These are phyloP conservation scores for Epizoanthus rinbou DNA, from an alignment of 92 coral and sea anemone species.

Conservation along the genomic window DNA sequence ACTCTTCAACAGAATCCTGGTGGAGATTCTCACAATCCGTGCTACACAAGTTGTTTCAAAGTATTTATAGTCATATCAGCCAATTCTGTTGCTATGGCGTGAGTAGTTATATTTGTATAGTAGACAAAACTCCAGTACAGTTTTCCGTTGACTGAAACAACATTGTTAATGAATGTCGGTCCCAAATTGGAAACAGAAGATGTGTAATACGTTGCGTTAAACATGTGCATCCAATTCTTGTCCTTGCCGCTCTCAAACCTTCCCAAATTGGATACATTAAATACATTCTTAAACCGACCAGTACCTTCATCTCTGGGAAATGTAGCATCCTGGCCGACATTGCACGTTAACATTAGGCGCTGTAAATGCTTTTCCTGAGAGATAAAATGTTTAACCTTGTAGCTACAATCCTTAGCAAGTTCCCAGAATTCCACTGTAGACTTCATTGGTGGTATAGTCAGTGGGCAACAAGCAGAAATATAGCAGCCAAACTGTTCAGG, in stretches of 20 bases:
- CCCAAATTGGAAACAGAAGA: neutral
- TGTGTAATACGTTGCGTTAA: neutral
- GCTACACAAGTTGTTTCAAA: neutral
- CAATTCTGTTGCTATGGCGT: neutral
- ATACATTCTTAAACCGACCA: conserved; percentile 1
- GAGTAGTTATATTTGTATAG: neutral
- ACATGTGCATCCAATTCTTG: neutral
- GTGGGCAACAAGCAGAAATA: conserved; percentile 23
- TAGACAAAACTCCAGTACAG: conserved; percentile 16
- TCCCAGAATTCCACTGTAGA: neutral
- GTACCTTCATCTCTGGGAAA: neutral
- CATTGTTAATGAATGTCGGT: neutral
- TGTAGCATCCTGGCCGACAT: neutral
- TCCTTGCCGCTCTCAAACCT: neutral
- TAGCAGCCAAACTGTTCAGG: conserved; percentile 25
- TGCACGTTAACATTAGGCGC: neutral
- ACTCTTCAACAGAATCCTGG: too few species aligned
- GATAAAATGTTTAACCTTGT: neutral
- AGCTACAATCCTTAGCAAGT: neutral
- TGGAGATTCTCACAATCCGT: too few species aligned
- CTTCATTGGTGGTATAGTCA: neutral
- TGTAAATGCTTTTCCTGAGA: neutral
- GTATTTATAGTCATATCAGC: neutral
- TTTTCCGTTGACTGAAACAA: conserved; percentile 8
- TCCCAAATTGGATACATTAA: neutral